These are phyloP conservation scores for Cygnus olor DNA, from an alignment of 2,797 vertebrate genomes.

Conservation along the genomic window DNA sequence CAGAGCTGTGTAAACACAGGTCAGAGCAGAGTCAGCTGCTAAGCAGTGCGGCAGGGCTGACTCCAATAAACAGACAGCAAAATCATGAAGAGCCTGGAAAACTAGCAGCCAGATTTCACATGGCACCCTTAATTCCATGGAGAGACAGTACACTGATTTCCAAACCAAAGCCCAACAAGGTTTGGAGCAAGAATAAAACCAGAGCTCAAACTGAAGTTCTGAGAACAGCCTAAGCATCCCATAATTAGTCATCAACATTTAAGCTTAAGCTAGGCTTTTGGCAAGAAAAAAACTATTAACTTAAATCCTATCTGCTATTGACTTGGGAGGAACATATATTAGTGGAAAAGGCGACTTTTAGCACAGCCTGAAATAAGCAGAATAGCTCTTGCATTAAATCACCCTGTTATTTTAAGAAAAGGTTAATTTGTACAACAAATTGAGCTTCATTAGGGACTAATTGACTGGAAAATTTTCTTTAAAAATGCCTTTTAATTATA, in stretches of 20 bases:
- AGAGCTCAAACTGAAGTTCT: neutral
- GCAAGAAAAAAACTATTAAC: neutral
- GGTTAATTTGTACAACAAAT: constrained; percentile 71
- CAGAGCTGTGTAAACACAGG: neutral
- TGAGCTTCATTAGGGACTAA: constrained; percentile 67
- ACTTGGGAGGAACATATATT: neutral
- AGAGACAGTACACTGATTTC: neutral
- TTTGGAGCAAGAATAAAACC: neutral
- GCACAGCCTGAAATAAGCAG: constrained; percentile 17
- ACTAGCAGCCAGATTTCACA: neutral
- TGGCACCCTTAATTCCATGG: neutral
- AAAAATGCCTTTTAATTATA: constrained; percentile 61
- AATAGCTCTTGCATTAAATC: constrained; percentile 63
- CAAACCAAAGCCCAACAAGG: neutral
- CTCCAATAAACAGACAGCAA: neutral
- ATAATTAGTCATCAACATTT: neutral
- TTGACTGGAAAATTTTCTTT: constrained; percentile 68
- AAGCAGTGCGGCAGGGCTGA: neutral
- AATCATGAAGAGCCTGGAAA: neutral
- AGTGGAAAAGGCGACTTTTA: neutral
- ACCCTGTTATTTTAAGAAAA: constrained; percentile 68
- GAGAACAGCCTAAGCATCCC: neutral
- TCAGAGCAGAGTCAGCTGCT: neutral
- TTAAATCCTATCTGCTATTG: neutral
- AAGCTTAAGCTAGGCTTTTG: neutral